Evolutionary conservation across 2,797 vertebrate genomes (phyloP), one percentile per base, ranked within the genome.

Genomic region (Sarcoramphus papa): DNA sequence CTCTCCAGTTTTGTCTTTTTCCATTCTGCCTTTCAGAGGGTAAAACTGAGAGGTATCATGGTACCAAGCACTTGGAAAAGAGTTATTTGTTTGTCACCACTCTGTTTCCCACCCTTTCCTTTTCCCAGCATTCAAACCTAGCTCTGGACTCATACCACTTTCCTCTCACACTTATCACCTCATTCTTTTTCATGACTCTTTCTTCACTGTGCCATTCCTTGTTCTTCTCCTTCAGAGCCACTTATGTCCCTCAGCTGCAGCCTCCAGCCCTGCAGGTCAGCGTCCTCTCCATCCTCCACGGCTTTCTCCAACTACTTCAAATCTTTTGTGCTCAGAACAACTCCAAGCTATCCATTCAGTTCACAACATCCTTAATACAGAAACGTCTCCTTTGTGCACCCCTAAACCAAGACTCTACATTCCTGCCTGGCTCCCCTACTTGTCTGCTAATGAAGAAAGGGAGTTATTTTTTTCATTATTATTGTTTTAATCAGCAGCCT

Each of bases 341-440:
- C 3, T 14, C 37, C 37, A 43, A 79, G 30, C 3, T 53, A 16
- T 33, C 37, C 22, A 22, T 27, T 37, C 0, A 0, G 23, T 45
- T 81, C 23, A 56, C 33, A 77, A 13, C 9, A 28, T 17, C 51
- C 41, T 65, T 60, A 53, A 43, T 31, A 16, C 9, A 56, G 41
- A 23, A 90, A 33, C 6, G 22, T 25, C 11, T 68, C 6, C 17
- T 59, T 85, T 45, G 45, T 75, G 4, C 6, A 1, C 43, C 80
- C 67, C 53, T 83, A 50, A 67, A 59, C 9, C 40, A 63, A 72
- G 43, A 54, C 2, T 62, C 3, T 18, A 6, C 18, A 19, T 25
- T 86, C 33, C 64, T 89, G 30, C 30, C 45, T 76, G 27, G n/a
- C 8, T 72, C 16, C 14, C 1, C 16, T 68, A 6, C 9, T 57